Base-by-base conservation (phyloP, 1,140 invertebrate species). In the Drosophila sturtevanti region DNA sequence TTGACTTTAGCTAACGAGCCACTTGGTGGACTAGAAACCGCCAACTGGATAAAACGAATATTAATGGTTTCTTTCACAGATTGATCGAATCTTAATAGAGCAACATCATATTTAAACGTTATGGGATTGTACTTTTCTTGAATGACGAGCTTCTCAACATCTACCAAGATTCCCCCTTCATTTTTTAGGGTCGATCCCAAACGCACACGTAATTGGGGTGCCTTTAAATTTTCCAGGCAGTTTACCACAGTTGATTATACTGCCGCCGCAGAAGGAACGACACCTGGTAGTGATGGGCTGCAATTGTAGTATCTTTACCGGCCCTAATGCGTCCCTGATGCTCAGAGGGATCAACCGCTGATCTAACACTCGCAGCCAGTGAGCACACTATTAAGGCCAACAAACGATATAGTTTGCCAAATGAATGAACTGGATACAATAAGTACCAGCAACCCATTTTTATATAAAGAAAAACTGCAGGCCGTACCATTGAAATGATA, bases 201-300 rank as follows among this genome's bases (percentile, higher is more conserved):
- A 12, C 90, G 90, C 0, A 91, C 68, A 38, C 76, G 69, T 0
- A 91, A 18, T 38, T 78, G 31, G 12, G 1, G n/a, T 1, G 77
- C 69, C 4, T 27, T 24, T 21, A 75, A 65, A 0, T 52, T 60
- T 22, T 89, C 84, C 82, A 90, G 61, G 68, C 95, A 95, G 76
- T 95, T 94, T n/a, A 95, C 55, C 38, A 94, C 80, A 66, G n/a
- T 11, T 9, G 84, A 94, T 92, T 61, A 95, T 90, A 21, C 93
- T 93, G 11, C 93, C 95, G 14, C 94, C 94, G 71, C 94, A 95
- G 61, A 75, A 81, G 86, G 10, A 90, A 62, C 6, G 86, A 90
- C 16, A 90, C 81, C 69, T 90, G 86, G 14, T 80, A 77, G 14
- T 86, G 81, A 69, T 71, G 64, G 0, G 2, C 34, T 14, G 81